Evolutionary conservation across 2,113 vertebrate species (phyloP).

Genomic region (Puffinus mauretanicus): DNA sequence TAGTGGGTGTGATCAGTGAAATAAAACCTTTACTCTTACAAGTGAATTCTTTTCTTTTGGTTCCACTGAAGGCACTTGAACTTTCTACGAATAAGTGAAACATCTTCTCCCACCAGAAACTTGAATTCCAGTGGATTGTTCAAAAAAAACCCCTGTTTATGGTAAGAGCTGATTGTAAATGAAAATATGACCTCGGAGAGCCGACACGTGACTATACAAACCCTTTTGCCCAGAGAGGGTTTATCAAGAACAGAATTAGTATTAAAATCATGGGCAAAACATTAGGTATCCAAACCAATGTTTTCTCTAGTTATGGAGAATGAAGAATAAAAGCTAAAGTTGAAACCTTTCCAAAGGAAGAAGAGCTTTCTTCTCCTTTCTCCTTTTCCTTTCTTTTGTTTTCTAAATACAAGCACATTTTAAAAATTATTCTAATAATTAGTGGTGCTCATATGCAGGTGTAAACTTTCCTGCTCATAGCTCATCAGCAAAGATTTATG

Average conservation of each 20-base stretch:
- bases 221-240: neutral
- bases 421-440: neutral
- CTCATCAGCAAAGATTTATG: neutral
- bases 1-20: neutral
- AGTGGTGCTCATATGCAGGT: neutral
- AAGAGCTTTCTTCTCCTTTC: neutral
- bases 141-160: neutral
- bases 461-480: neutral
- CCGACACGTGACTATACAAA: accelerated
- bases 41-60: neutral
- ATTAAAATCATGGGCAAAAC: neutral
- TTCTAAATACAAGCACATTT: neutral
- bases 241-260: neutral
- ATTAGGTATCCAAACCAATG: neutral
- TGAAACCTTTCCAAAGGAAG: neutral
- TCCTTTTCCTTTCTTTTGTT: neutral
- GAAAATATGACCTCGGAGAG: neutral
- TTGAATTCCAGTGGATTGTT: neutral
- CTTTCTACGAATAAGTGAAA: neutral
- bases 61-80: neutral
- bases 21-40: neutral
- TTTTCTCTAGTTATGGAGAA: neutral
- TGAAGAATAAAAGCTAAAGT: neutral
- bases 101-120: neutral
- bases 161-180: neutral